These are phyloP conservation scores for Pangasianodon hypophthalmus DNA, from an alignment of 2,113 vertebrate genomes.

Conservation along the genomic window DNA sequence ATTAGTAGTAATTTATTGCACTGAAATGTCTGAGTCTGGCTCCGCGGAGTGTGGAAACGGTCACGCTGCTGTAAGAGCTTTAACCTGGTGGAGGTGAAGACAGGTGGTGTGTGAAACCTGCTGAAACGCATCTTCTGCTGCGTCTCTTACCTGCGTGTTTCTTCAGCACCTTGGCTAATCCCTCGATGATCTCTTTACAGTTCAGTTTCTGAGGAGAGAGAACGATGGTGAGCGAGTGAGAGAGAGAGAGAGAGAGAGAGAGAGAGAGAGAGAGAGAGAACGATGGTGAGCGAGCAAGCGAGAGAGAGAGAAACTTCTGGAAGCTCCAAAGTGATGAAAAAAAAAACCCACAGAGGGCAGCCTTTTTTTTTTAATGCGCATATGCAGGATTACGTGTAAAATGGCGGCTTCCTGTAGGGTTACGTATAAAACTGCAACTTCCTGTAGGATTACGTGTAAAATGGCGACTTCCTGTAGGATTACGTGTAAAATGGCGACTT, in stretches of 20 bases:
- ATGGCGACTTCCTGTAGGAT: too few relatives aligned
- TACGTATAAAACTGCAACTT: too few relatives aligned
- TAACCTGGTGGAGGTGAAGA: neutral
- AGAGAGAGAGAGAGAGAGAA: neutral
- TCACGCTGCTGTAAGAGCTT: neutral
- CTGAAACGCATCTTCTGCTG: neutral
- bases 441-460: too few relatives aligned
- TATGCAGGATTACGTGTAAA: too few relatives aligned
- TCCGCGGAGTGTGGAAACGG: neutral
- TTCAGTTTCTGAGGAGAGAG: conserved; percentile 84
- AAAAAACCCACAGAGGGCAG: too few relatives aligned
- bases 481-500: too few relatives aligned
- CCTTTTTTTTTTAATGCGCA: too few relatives aligned
- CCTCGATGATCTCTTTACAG: conserved; percentile 99
- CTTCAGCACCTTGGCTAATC: conserved; percentile 94
- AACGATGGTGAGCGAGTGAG: neutral
- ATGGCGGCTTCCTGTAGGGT: too few relatives aligned
- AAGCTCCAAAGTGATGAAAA: too few relatives aligned
- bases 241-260: neutral
- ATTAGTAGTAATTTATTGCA: too few relatives aligned
- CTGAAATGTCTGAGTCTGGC: too few relatives aligned
- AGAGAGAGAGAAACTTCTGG: neutral
- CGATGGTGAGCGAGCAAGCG: neutral
- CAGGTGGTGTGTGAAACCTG: neutral
- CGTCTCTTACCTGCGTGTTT: conserved; percentile 86